Base-by-base conservation (phyloP, 2,797 vertebrate species). In the Podargus strigoides region DNA sequence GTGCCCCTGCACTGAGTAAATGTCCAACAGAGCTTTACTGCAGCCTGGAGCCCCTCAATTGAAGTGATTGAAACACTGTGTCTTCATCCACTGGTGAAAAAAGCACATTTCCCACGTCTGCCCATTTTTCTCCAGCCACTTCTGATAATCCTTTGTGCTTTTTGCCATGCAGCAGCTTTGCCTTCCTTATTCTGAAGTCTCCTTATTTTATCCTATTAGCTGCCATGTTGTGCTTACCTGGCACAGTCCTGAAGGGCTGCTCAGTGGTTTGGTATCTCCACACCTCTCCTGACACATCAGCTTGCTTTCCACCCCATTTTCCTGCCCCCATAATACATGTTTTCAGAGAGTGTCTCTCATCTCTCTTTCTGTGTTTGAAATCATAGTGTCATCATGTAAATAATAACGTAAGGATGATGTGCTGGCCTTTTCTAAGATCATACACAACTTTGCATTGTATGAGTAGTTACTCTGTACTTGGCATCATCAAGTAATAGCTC, bases 371-470 rank as follows among this genome's bases (percentile, higher is more conserved):
- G 7, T 14, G 8, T 63, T 81, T 63, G 63, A 44, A 62, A 10
- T 56, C 47, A 9, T 17, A 7, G 32, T 39, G 64, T 36, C 66
- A 22, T 55, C 62, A 1, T 13, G 27, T 26, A 6, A 52, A 34
- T 10, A 39, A 41, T 1, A 44, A 36, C 1, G 1, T 76, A 14
- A 5, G 41, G 49, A 18, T 3, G 47, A 37, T 39, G 44, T 2
- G 2, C 32, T 86, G 64, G 52, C 46, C 37, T 77, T 47, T 53
- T 49, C 67, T 44, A 1, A 37, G 56, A 34, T 70, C 14, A 8
- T 8, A 3, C 14, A 17, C 76, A 64, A 3, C 60, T 59, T 46
- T 8, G 30, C 41, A 1, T 0, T 63, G 28, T 44, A 23, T 44
- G 80, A 91, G 47, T 37, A 62, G 49, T 26, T 49, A 24, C n/a